Evolutionary conservation across 2,113 vertebrate genomes (phyloP).

Genomic region (Poeciliopsis turrubarensis): DNA sequence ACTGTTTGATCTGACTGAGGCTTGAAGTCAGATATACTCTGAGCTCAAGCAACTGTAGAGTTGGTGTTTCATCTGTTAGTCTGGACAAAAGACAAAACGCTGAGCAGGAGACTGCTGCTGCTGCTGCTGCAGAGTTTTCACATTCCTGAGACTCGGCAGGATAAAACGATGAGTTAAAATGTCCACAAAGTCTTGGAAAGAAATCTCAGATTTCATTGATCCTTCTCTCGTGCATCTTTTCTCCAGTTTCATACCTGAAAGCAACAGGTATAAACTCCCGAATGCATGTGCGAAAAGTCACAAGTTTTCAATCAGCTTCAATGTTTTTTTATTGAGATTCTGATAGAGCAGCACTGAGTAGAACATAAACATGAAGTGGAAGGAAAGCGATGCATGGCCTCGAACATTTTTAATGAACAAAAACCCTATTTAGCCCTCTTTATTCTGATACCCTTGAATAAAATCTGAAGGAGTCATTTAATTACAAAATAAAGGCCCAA

Average conservation of each 20-base stretch:
- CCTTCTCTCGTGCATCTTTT: too few species aligned
- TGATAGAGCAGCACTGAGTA: not conserved
- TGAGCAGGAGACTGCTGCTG: not conserved
- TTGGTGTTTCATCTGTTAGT: not conserved
- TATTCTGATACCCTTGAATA: too few species aligned
- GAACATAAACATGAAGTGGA: not conserved
- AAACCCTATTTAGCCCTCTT: not conserved
- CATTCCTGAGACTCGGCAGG: conserved; percentile 13
- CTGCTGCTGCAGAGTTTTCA: not conserved
- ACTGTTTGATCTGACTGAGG: conserved; percentile 11
- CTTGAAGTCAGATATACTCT: not conserved
- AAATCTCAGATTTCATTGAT: not conserved
- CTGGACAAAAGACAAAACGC: not conserved
- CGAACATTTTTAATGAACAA: not conserved
- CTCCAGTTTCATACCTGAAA: not conserved
- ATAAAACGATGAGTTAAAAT: not conserved
- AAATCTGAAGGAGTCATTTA: too few species aligned
- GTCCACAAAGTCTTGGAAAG: not conserved
- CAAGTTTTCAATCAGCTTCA: not conserved
- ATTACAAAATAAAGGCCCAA: too few species aligned
- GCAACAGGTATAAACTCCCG: too few species aligned
- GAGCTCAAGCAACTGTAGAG: not conserved
- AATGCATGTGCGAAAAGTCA: not conserved
- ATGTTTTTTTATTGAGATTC: not conserved
- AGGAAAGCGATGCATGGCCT: not conserved